Conservation (phyloP, 2,888 invertebrate genomes). For the Torymus tubicola region DNA sequence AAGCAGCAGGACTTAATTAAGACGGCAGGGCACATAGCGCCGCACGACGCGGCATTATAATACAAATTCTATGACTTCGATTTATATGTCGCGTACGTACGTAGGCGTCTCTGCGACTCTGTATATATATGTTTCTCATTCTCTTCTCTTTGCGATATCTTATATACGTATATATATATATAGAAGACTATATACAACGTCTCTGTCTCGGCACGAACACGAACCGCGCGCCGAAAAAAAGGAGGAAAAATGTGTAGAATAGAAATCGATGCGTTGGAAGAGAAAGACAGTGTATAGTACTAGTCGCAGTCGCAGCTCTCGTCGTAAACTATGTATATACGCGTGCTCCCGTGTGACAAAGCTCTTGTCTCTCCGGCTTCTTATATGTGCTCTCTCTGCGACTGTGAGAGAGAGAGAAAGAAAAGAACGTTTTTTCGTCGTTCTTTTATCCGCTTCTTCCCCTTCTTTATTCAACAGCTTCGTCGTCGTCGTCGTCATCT, state of each 20-base stretch:
- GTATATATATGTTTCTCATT: not conserved
- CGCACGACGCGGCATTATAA: slow-evolving; percentile 7
- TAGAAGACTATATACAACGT: no score
- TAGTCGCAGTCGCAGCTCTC: slow-evolving; percentile 7
- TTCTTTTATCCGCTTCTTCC: slow-evolving; percentile 23
- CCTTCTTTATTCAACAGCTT: slow-evolving; percentile 30
- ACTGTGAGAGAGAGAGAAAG: not conserved
- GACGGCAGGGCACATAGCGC: slow-evolving; percentile 26
- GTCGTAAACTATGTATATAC: slow-evolving; percentile 50
- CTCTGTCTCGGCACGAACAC: not conserved
- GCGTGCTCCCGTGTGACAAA: slow-evolving; percentile 1
- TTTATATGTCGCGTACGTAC: slow-evolving; percentile 30
- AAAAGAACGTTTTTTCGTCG: slow-evolving; percentile 13
- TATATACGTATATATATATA: no score
- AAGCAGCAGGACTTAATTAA: slow-evolving; percentile 44
- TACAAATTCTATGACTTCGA: slow-evolving; percentile 19
- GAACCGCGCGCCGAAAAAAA: not conserved
- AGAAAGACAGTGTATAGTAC: slow-evolving; percentile 4
- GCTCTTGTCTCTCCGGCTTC: not conserved
- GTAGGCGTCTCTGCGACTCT: no score
- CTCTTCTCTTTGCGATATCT: not conserved
- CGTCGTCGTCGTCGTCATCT: not conserved
- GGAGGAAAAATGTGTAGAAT: slow-evolving; percentile 27
- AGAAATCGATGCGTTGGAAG: slow-evolving; percentile 41
- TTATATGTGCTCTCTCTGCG: not conserved